Evolutionary conservation across 2,113 vertebrate genomes (phyloP), one percentile per base, ranked within the genome.

Genomic region (Pagrus major): DNA sequence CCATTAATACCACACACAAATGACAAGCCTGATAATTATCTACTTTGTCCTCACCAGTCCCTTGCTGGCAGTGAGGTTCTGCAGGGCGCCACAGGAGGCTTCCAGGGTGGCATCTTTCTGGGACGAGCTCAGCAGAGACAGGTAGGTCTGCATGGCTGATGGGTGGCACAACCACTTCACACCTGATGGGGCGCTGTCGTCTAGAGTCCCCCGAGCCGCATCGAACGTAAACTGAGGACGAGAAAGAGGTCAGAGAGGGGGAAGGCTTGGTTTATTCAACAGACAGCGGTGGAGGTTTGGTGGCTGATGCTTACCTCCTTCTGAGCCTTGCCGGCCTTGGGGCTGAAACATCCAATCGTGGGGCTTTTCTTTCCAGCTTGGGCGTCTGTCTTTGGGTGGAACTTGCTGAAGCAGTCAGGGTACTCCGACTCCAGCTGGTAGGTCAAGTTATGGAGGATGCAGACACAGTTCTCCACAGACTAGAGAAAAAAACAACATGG

Each of bases 381-480:
- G 0, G 0, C 84, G 77, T 18, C 91, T 84, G 49, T 83, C 4
- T 1, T 85, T 87, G 75, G 89, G 71, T 7, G 83, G 71, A 95
- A 90, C 52, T 91, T 90, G 23, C 76, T 89, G 90, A 97, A 97
- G 83, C 92, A 94, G 59, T 93, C 91, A 11, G 96, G 95, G 68
- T 93, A 93, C 88, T 99, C 97, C 0, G 87, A 49, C 51, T 97
- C 96, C 93, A 99, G 94, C 68, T 96, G 95, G 90, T 95, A 99
- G 44, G 96, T 96, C 73, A 99, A 93, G 91, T 99, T 99, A 81
- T 99, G 97, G 65, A 99, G 95, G 86, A 97, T 95, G 41, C 97
- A 99, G 72, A 95, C 94, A 80, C 96, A 98, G 86, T 98, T 98
- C 93, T 99, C 97, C 94, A 99, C 95, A 0, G 97, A 96, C 98